Base-by-base conservation (phyloP, 2,888 invertebrate genomes). In the Sympetrum striolatum region DNA sequence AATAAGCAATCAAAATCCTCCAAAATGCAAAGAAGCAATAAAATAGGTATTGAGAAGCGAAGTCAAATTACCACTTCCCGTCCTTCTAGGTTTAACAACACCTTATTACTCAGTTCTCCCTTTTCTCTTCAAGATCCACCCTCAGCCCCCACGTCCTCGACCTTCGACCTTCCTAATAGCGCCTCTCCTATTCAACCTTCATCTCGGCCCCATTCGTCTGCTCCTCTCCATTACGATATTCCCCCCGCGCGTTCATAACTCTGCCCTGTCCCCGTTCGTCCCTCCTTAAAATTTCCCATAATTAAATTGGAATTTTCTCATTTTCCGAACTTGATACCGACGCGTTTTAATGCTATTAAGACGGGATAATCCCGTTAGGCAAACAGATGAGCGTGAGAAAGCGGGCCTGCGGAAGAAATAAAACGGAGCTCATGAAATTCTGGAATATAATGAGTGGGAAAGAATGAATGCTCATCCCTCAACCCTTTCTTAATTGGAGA, bases 301-400 rank as follows among this genome's bases (percentile, higher is more conserved):
- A 86, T 86, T 86, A 86, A 86, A 86, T 86, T 86, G 86, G 86
- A 86, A 86, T 86, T 86, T 86, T 86, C 86, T 86, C 86, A 86
- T 86, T 86, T 86, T 86, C 60, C 86, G 64, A 86, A 86, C 53
- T 86, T 86, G 86, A 86, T 86, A 86, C 58, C 86, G 60, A 60
- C 60, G 64, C 60, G 60, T 86, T 86, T 60, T 86, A 60, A 86
- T 86, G 86, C 86, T 37, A 86, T 86, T 86, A 86, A 86, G 86
- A 60, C 31, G 58, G 86, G 86, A 86, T 86, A 86, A 86, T 86
- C 86, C 86, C 64, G 60, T 86, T 86, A 86, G 60, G 86, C n/a
- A 86, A 86, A 86, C 86, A 86, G 64, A 86, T 86, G 86, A 64
- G 60, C 58, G 86, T 86, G 86, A 86, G 86, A 60, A 60, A 60